Evolutionary conservation across 2,113 vertebrate genomes (phyloP), one percentile per base, ranked within the genome.

Genomic region (Rhabdornis inornatus): DNA sequence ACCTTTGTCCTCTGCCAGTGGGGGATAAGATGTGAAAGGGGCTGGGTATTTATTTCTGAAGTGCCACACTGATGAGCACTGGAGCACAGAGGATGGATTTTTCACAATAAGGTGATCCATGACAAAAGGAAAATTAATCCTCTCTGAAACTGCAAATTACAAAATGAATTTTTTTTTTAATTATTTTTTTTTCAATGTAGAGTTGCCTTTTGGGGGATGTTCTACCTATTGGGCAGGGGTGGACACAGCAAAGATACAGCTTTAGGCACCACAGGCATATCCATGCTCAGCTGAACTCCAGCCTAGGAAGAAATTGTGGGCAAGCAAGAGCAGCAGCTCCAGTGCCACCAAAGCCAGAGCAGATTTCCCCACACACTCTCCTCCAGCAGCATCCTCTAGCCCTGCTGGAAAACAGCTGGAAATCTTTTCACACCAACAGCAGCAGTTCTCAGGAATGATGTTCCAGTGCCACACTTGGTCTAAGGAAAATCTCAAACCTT

Each of bases 201-300:
- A 45, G 25, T 10, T 87, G 28, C 15, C 21, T 61, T 2, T 18
- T 20, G 15, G 84, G 56, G 12, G 37, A 44, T 33, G 21, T 18
- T 60, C 27, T 56, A 4, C 30, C 25, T 35, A 4, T 2, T 39
- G 44, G 18, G 39, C 63, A 63, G 53, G 49, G 37, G 39, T 6
- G 47, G 28, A 22, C 21, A 6, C 13, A 31, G 4, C 15, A 33
- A n/a, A 47, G 17, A 11, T 2, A 2, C 1, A 75, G 19, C 5
- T 71, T 40, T 3, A 35, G 23, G 35, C 68, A 30, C 47, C 52
- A 52, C 42, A 25, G 31, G 15, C 11, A 15, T 3, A 19, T 6
- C 42, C 53, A 13, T 17, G 13, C 28, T 20, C 7, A 5, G 23
- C 37, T 24, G 10, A 52, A 1, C 66, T 20, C 66, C 25, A 52